Evolutionary conservation across 2,888 invertebrate genomes (phyloP).

Genomic region (Tuberolachnus salignus): DNA sequence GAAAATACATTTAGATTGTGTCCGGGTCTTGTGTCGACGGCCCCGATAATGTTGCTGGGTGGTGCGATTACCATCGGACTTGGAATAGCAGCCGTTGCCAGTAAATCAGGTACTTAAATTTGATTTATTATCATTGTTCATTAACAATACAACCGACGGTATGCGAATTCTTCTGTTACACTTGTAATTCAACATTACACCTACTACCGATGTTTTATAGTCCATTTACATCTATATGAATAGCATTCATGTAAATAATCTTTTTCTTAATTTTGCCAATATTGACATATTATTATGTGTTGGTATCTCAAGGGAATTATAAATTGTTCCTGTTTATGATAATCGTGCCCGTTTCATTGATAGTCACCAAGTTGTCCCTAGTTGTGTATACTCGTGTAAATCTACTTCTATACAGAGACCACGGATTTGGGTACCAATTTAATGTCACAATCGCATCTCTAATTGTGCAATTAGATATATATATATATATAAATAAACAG

Average conservation of each 20-base stretch:
- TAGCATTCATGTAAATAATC: no score
- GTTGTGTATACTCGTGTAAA: neutral
- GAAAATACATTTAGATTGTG: neutral
- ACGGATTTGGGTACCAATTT: no score
- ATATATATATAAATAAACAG: neutral
- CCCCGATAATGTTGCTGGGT: conserved; percentile 33
- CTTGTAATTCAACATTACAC: no score
- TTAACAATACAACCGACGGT: no score
- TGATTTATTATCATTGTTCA: neutral
- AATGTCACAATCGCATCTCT: neutral
- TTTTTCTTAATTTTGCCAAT: no score
- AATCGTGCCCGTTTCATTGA: neutral
- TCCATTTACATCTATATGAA: no score
- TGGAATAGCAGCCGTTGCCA: conserved; percentile 37
- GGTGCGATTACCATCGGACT: conserved; percentile 42
- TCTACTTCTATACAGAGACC: neutral
- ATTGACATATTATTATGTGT: neutral
- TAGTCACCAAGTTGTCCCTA: neutral
- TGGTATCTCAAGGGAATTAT: neutral
- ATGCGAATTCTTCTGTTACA: no score
- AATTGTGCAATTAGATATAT: neutral
- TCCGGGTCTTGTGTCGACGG: neutral
- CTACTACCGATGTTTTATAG: no score
- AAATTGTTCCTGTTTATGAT: neutral
- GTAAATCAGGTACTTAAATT: conserved; percentile 48